A percentile compares a stretch with the other conserved stretches of the same genome.
Evolutionary conservation across 1,140 invertebrate genomes (phyloP).

Genomic region (Phymastichus coffea): DNA sequence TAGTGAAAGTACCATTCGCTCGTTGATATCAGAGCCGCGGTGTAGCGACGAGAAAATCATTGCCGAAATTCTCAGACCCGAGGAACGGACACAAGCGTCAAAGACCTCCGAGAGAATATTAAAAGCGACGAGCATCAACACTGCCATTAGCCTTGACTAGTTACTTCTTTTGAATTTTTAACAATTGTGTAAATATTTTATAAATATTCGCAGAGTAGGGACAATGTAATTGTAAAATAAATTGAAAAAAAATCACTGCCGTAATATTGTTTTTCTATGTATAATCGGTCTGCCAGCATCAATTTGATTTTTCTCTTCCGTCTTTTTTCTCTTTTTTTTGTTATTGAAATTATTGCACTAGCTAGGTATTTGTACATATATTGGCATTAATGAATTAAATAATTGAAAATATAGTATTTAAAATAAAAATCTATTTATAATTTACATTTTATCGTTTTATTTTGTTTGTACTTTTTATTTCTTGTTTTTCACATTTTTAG

Average conservation of each 20-base stretch:
- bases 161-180: constrained; percentile 38
- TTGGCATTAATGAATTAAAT: no score
- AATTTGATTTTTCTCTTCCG: no score
- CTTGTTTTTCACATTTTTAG: no score
- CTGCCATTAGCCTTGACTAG: constrained; percentile 56
- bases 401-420: no score
- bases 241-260: constrained; percentile 46
- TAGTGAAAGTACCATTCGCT: not conserved
- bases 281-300: no score
- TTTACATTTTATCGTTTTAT: no score
- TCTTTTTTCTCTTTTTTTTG: no score
- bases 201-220: constrained; percentile 32
- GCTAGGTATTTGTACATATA: no score
- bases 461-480: no score
- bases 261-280: constrained; percentile 18
- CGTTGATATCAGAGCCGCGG: constrained; percentile 23
- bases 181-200: constrained; percentile 53
- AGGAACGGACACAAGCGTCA: constrained; percentile 43
- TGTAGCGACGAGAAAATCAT: constrained; percentile 50
- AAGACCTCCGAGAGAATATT: constrained; percentile 50
- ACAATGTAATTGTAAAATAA: constrained; percentile 41
- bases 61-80: constrained; percentile 48
- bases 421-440: no score
- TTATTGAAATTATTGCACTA: no score
- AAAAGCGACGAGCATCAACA: constrained; percentile 50